A percentile compares a stretch with the other conserved stretches of the same genome.
These are phyloP conservation scores for Catonia carolina DNA, from an alignment of 2,888 invertebrate genomes.

Conservation along the genomic window DNA sequence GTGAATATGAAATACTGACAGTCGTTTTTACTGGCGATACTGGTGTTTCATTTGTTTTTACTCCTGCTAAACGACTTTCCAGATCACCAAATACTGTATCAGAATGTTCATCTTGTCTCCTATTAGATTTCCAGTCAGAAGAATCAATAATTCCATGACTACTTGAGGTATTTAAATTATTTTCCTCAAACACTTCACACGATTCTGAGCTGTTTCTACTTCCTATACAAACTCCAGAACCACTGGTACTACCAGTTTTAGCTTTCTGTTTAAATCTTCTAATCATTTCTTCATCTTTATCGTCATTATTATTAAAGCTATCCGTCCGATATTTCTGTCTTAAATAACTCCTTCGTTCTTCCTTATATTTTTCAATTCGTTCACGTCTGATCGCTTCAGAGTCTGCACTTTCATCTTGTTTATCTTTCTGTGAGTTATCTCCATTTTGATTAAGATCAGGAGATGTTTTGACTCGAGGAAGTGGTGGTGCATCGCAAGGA, in stretches of 20 bases:
- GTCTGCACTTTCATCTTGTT: conserved; percentile 22
- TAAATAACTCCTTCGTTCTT: conserved; percentile 76
- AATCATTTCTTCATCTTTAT: conserved; percentile 52
- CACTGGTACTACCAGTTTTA: conserved; percentile 14
- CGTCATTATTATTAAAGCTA: conserved; percentile 44
- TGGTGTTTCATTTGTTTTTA: neutral
- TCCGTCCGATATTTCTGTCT: conserved; percentile 76
- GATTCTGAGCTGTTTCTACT: conserved; percentile 18
- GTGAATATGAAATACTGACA: conserved; percentile 34
- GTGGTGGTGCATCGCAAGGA: conserved; percentile 28
- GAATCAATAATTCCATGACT: conserved; percentile 11
- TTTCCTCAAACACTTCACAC: conserved; percentile 24
- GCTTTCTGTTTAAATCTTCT: conserved; percentile 48
- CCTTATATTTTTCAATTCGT: conserved; percentile 57
- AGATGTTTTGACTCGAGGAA: conserved; percentile 35
- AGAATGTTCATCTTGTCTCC: conserved; percentile 6
- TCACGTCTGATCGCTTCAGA: conserved; percentile 33
- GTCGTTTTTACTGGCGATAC: conserved; percentile 30
- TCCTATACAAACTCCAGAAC: too few species aligned
- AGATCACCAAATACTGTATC: conserved; percentile 1
- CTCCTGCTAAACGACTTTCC: conserved; percentile 18
- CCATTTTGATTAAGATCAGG: conserved; percentile 32
- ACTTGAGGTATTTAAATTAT: conserved; percentile 10
- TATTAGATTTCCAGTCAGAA: conserved; percentile 20
- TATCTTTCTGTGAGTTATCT: neutral